These are phyloP conservation scores for Lineus longissimus DNA, from an alignment of 1,140 invertebrate species.

Conservation along the genomic window DNA sequence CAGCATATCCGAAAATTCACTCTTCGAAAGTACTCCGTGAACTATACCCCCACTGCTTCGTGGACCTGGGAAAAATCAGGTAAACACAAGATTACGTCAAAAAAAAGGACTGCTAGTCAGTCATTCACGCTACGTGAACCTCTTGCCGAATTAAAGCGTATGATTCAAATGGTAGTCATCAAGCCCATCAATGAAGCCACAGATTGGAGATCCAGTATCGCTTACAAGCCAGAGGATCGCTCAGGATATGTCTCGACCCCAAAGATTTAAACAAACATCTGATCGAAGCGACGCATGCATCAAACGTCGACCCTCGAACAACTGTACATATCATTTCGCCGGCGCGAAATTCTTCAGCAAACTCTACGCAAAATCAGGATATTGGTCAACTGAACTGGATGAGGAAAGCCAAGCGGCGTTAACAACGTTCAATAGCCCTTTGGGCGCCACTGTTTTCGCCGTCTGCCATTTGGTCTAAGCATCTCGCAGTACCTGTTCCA, in stretches of 20 bases:
- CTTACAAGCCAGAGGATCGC: conserved; percentile 15
- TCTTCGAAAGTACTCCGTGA: too few relatives aligned
- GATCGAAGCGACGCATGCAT: conserved; percentile 9
- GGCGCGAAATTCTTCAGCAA: conserved; percentile 18
- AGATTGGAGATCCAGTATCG: background rate
- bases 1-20: too few relatives aligned
- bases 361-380: conserved; percentile 41
- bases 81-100: too few relatives aligned
- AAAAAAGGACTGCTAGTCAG: too few relatives aligned
- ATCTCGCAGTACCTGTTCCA: conserved; percentile 39
- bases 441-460: conserved; percentile 30
- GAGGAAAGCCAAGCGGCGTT: conserved; percentile 26
- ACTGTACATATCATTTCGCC: background rate
- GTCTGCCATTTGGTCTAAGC: conserved; percentile 37
- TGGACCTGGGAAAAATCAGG: too few relatives aligned
- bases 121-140: too few relatives aligned
- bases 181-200: background rate
- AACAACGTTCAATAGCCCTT: conserved; percentile 34
- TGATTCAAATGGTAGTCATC: too few relatives aligned
- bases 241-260: conserved; percentile 30
- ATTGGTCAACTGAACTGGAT: conserved; percentile 37
- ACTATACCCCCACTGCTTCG: too few relatives aligned
- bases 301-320: background rate
- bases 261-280: conserved; percentile 7
- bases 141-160: too few relatives aligned